These are phyloP conservation scores for Xiphophorus maculatus DNA, from an alignment of 2,113 vertebrate genomes.

Conservation along the genomic window DNA sequence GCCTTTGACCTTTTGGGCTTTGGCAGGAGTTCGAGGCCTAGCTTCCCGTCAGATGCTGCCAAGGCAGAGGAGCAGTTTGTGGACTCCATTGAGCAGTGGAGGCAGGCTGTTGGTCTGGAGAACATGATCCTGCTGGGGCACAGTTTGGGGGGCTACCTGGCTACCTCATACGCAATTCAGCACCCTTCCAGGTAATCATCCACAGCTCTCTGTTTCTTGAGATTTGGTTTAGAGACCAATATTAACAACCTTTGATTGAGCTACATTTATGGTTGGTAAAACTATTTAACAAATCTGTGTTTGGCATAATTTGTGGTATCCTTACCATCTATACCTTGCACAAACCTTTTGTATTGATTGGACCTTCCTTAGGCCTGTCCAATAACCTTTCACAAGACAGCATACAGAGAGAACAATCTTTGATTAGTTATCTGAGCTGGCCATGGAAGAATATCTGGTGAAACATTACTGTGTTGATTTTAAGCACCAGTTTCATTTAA, in stretches of 20 bases:
- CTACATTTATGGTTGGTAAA: neutral
- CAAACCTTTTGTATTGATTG: neutral
- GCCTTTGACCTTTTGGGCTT: slow-evolving; percentile 91
- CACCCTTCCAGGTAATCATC: slow-evolving; percentile 83
- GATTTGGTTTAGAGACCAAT: neutral
- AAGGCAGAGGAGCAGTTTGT: slow-evolving; percentile 88
- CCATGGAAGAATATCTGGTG: neutral
- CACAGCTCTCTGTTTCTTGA: neutral
- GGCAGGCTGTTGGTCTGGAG: slow-evolving; percentile 81
- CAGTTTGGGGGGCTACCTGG: slow-evolving; percentile 85
- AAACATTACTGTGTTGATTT: too few relatives aligned
- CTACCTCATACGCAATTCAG: slow-evolving; percentile 85
- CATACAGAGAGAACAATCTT: neutral
- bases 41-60: slow-evolving; percentile 82
- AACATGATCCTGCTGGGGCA: slow-evolving; percentile 87
- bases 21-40: slow-evolving; percentile 87
- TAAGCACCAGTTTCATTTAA: too few relatives aligned
- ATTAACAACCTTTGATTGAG: neutral
- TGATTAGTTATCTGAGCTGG: neutral
- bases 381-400: neutral
- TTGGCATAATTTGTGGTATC: neutral
- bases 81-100: slow-evolving; percentile 86
- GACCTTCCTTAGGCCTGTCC: too few relatives aligned
- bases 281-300: neutral
- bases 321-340: neutral